phyloP scores from a whole-genome alignment of 2,888 invertebrate genomes.

The Caenorhabditis angaria region DNA sequence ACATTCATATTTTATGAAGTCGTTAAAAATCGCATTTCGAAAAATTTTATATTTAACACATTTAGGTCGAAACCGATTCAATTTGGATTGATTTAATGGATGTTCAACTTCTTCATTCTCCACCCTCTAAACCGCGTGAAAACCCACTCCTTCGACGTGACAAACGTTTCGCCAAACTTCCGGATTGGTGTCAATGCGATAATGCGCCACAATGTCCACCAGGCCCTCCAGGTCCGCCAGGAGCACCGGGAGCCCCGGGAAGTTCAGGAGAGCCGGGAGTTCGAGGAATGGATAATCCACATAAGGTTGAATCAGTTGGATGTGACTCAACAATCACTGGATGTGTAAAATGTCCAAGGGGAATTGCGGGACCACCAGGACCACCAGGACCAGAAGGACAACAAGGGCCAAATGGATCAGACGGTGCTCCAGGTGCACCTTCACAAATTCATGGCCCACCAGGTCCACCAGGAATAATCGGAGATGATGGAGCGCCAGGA shows the following conservation, averaged over 20 bases:
- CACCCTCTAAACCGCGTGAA: conserved; percentile 47
- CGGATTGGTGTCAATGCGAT: conserved; percentile 58
- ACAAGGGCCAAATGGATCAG: conserved; percentile 26
- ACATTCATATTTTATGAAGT: not conserved
- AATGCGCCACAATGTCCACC: conserved; percentile 55
- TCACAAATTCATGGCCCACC: conserved; percentile 28
- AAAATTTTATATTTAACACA: too few relatives aligned
- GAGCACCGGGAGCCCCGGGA: conserved; percentile 54
- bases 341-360: conserved; percentile 51
- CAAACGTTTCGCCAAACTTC: conserved; percentile 50
- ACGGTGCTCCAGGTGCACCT: conserved; percentile 21
- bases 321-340: conserved; percentile 33
- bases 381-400: conserved; percentile 38
- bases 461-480: conserved; percentile 38
- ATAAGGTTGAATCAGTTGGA: conserved; percentile 8
- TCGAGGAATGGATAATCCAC: conserved; percentile 47
- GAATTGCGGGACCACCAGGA: conserved; percentile 44
- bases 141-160: conserved; percentile 53
- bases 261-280: conserved; percentile 45
- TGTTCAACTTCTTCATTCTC: conserved; percentile 44
- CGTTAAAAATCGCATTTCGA: not conserved
- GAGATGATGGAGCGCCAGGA: conserved; percentile 40
- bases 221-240: conserved; percentile 56
- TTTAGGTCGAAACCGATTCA: conserved; percentile 49
- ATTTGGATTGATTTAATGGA: conserved; percentile 56